phyloP scores from a whole-genome alignment of 2,113 vertebrate species.

The Heterotilapia buettikoferi region DNA sequence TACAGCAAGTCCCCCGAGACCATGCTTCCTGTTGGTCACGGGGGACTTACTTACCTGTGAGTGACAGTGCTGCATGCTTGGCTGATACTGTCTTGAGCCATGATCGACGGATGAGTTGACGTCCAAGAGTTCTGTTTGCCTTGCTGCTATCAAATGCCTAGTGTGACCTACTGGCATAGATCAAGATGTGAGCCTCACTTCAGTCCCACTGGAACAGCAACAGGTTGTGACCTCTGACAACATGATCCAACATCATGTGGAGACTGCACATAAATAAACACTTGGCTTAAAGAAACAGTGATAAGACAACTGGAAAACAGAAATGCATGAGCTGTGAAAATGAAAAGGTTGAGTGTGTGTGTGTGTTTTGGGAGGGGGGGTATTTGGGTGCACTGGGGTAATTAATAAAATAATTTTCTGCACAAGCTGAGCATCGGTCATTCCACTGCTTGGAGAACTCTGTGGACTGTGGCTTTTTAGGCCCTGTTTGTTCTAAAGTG shows the following conservation, averaged over 20 bases:
- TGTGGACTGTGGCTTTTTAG: slow-evolving; percentile 72
- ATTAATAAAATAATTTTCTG: slow-evolving; percentile 59
- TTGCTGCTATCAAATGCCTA: slow-evolving; percentile 77
- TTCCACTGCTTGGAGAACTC: slow-evolving; percentile 70
- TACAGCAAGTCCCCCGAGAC: background rate
- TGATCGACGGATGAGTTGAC: slow-evolving; percentile 71
- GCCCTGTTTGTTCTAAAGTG: slow-evolving; percentile 67
- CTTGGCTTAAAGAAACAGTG: slow-evolving; percentile 49
- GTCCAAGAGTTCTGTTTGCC: slow-evolving; percentile 77
- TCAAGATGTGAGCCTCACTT: slow-evolving; percentile 74
- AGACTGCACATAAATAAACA: slow-evolving; percentile 49
- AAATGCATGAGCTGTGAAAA: slow-evolving; percentile 65
- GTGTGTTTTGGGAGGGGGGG: background rate
- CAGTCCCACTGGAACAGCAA: slow-evolving; percentile 69
- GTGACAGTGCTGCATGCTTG: slow-evolving; percentile 67
- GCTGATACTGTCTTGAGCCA: slow-evolving; percentile 68
- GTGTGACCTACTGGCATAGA: slow-evolving; percentile 71
- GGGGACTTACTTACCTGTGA: slow-evolving; percentile 58
- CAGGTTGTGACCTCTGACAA: slow-evolving; percentile 73
- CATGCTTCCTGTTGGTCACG: slow-evolving; percentile 7
- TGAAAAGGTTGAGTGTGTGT: background rate
- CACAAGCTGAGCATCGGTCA: slow-evolving; percentile 67
- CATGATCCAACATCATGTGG: slow-evolving; percentile 61
- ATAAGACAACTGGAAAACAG: slow-evolving; percentile 74
- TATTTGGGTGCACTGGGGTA: background rate